These are phyloP conservation scores for Daubentonia madagascariensis DNA, from an alignment of 2,113 vertebrate species.

Conservation along the genomic window DNA sequence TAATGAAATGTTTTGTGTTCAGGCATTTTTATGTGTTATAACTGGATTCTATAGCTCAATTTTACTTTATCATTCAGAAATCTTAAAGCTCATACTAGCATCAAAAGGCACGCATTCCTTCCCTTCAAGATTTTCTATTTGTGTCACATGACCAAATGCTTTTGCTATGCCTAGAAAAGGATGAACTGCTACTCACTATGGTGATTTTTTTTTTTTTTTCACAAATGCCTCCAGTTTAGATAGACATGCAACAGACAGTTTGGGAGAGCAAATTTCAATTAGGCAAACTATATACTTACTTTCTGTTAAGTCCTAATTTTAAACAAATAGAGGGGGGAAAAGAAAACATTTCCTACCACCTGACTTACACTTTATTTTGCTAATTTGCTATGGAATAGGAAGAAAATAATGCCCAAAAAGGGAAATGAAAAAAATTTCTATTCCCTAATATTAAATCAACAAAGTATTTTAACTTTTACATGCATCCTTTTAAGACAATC, in stretches of 20 bases:
- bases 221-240: neutral
- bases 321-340: neutral
- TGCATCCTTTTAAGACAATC: neutral
- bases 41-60: neutral
- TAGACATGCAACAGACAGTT: neutral
- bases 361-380: neutral
- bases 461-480: conserved; percentile 2
- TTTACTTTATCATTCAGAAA: neutral
- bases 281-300: neutral
- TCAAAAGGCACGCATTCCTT: neutral
- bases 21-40: neutral
- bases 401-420: neutral
- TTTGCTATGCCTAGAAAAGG: neutral
- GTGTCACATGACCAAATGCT: neutral
- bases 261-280: neutral
- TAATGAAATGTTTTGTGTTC: neutral
- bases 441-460: neutral
- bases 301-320: neutral
- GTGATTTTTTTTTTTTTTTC: neutral
- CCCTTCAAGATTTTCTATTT: neutral
- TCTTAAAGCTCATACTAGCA: neutral
- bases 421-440: neutral
- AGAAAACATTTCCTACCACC: neutral
- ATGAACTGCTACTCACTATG: neutral
- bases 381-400: neutral